These are phyloP conservation scores for Brachyalestes nurse DNA, from an alignment of 2,797 vertebrate genomes.

Conservation along the genomic window DNA sequence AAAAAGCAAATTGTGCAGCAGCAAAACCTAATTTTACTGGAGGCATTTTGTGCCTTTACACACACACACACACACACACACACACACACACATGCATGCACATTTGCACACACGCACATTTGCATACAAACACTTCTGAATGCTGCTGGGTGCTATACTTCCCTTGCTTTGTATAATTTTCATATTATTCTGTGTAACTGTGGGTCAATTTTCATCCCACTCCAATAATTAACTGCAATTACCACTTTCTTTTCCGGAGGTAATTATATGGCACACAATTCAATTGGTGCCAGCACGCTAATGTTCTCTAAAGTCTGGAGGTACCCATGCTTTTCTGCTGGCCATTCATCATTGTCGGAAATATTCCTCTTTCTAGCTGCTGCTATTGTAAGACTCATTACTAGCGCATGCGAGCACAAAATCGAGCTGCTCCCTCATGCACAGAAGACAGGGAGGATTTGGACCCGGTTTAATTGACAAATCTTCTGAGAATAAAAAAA, in stretches of 20 bases:
- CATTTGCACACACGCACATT: neutral
- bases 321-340: conserved; percentile 70
- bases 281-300: conserved; percentile 53
- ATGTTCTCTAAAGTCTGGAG: conserved; percentile 62
- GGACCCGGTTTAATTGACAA: conserved; percentile 63
- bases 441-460: conserved; percentile 53
- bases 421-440: conserved; percentile 56
- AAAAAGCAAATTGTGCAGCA: no score
- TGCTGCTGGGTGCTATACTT: neutral
- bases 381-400: conserved; percentile 69
- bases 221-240: conserved; percentile 67
- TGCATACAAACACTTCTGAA: conserved; percentile 3
- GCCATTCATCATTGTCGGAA: conserved; percentile 77
- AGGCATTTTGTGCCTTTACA: no score
- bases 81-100: neutral
- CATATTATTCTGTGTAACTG: conserved; percentile 8
- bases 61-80: no score
- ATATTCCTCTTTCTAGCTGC: conserved; percentile 63
- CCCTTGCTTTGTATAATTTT: conserved; percentile 22
- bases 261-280: conserved; percentile 66
- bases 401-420: conserved; percentile 67
- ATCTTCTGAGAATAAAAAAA: conserved; percentile 57
- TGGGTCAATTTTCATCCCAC: conserved; percentile 27
- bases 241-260: conserved; percentile 61
- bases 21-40: no score